Conservation (phyloP, 2,888 invertebrate genomes). For the Lissocephala sabroskyi region DNA sequence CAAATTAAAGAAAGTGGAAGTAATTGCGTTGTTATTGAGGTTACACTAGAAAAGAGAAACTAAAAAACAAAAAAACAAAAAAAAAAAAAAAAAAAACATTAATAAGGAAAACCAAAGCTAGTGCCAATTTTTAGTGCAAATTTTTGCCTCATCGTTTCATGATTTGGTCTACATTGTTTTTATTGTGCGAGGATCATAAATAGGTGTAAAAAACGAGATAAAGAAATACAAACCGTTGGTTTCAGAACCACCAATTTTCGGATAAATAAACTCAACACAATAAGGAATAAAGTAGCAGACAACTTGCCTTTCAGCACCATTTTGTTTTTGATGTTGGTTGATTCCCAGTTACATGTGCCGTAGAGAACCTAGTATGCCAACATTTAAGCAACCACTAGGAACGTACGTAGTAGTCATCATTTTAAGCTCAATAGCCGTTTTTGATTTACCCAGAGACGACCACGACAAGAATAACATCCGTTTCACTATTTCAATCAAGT, state of each 20-base stretch:
- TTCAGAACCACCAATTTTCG: conserved; percentile 62
- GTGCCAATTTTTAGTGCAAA: conserved; percentile 66
- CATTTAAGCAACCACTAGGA: no score
- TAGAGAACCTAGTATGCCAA: no score
- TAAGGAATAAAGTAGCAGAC: conserved; percentile 17
- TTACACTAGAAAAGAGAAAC: conserved; percentile 20
- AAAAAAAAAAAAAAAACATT: conserved; percentile 3
- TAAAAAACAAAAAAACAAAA: conserved; percentile 7
- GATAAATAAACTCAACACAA: conserved; percentile 23
- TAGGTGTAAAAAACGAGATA: conserved; percentile 4
- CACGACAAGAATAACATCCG: no score
- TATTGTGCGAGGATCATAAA: conserved; percentile 5
- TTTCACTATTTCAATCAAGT: no score
- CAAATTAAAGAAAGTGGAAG: no score
- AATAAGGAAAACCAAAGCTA: conserved; percentile 40
- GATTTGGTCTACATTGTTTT: conserved; percentile 16
- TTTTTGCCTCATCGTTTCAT: conserved; percentile 43
- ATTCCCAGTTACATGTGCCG: no score
- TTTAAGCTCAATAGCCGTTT: no score
- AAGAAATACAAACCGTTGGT: conserved; percentile 44
- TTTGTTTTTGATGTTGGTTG: conserved; percentile 40
- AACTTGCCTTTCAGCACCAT: conserved; percentile 28
- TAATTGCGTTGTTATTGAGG: conserved; percentile 51
- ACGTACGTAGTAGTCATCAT: no score
- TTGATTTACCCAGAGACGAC: no score